phyloP scores from a whole-genome alignment of 2,797 vertebrate genomes.

The Premnoplex brunnescens region DNA sequence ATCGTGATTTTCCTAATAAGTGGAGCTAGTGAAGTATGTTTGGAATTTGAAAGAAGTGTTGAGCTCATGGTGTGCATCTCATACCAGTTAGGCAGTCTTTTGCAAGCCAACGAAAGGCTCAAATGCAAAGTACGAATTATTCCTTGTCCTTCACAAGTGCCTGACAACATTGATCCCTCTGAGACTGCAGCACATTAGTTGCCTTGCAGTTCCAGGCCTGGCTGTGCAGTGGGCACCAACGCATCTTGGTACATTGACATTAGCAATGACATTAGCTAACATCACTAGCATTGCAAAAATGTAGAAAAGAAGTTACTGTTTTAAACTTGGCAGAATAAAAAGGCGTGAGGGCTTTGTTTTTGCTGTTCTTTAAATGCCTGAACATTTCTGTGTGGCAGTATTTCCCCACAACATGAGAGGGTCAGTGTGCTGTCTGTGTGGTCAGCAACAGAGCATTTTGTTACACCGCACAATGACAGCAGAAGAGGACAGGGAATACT shows the following conservation, averaged over 20 bases:
- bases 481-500: neutral
- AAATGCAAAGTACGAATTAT: neutral
- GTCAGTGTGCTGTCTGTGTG: neutral
- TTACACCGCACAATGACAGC: neutral
- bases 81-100: neutral
- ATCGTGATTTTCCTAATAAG: conserved; percentile 12
- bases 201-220: neutral
- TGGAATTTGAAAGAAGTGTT: conserved; percentile 56
- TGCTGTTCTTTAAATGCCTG: neutral
- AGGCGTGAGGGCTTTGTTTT: neutral
- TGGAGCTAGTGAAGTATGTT: conserved; percentile 6
- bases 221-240: neutral
- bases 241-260: neutral
- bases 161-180: neutral
- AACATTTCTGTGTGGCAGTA: neutral
- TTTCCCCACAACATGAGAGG: neutral
- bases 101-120: neutral
- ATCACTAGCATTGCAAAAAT: neutral
- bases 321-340: neutral
- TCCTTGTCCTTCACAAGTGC: neutral
- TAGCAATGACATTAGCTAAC: neutral
- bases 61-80: neutral
- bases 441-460: neutral
- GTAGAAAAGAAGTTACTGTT: neutral
- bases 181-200: neutral